A percentile compares a stretch with the other conserved stretches of the same genome.
These are phyloP conservation scores for Tachuris rubrigastra DNA, from an alignment of 2,113 vertebrate genomes.

Conservation along the genomic window DNA sequence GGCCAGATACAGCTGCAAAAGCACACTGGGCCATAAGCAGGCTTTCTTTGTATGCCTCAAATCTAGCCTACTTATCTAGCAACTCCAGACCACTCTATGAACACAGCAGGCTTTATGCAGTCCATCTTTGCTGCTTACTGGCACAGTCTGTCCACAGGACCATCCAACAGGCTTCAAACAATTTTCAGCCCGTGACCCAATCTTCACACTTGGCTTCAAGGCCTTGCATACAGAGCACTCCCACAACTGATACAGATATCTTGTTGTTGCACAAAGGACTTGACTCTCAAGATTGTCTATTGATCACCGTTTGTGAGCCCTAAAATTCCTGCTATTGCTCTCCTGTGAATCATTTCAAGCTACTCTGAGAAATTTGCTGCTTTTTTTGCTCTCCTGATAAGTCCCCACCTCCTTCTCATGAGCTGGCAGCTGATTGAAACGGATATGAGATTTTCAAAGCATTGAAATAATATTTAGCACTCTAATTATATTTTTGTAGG, in stretches of 20 bases:
- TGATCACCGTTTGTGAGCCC: background rate
- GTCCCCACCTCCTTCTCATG: constrained; percentile 9
- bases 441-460: constrained; percentile 23
- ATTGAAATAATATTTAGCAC: constrained; percentile 36
- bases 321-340: background rate
- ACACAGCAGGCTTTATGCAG: background rate
- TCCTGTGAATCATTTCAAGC: background rate
- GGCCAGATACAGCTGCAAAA: background rate
- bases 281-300: background rate
- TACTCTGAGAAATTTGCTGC: background rate
- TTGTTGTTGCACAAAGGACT: background rate
- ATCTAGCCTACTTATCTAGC: background rate
- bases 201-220: background rate
- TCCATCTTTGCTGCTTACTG: background rate
- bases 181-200: background rate
- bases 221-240: background rate
- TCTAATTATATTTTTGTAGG: constrained; percentile 53
- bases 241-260: background rate
- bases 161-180: rapidly evolving
- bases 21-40: background rate
- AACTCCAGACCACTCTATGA: background rate
- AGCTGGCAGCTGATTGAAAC: constrained; percentile 31
- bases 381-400: background rate
- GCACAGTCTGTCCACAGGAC: background rate
- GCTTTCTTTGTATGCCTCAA: background rate